Percentiles rank a stretch among this genome's conserved stretches.
Conservation (phyloP, 2,113 vertebrate species). For the Coptodon rendalli region DNA sequence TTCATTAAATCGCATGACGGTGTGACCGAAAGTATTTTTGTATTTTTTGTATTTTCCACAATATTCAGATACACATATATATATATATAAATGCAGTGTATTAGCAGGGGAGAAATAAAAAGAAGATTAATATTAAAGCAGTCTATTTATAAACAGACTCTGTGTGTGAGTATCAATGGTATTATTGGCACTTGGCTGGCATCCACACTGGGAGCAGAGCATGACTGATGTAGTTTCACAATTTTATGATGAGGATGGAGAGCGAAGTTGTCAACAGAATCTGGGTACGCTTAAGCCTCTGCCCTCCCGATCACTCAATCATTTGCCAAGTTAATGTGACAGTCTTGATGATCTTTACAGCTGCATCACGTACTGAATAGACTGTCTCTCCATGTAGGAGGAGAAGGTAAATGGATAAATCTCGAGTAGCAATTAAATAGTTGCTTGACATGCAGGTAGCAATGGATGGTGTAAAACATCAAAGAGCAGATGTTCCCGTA, state of each 20-base stretch:
- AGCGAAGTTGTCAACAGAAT: constrained; percentile 35
- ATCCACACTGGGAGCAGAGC: constrained; percentile 37
- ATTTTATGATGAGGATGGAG: constrained; percentile 48
- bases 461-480: neutral
- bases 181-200: constrained; percentile 49
- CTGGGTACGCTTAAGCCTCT: constrained; percentile 55
- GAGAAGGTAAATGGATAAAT: neutral
- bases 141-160: constrained; percentile 52
- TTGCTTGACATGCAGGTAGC: neutral
- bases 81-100: neutral
- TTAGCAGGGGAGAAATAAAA: neutral
- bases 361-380: neutral
- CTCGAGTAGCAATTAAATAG: neutral
- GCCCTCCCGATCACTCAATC: constrained; percentile 13
- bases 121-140: constrained; percentile 34
- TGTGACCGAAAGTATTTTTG: neutral
- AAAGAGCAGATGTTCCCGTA: neutral
- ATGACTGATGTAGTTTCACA: constrained; percentile 58
- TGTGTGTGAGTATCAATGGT: constrained; percentile 41
- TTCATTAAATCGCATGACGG: neutral
- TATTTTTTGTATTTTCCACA: neutral
- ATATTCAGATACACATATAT: neutral
- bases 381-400: neutral
- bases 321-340: constrained; percentile 34
- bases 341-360: constrained; percentile 14